phyloP scores from a whole-genome alignment of 2,888 invertebrate genomes.

The Atrina japonica region DNA sequence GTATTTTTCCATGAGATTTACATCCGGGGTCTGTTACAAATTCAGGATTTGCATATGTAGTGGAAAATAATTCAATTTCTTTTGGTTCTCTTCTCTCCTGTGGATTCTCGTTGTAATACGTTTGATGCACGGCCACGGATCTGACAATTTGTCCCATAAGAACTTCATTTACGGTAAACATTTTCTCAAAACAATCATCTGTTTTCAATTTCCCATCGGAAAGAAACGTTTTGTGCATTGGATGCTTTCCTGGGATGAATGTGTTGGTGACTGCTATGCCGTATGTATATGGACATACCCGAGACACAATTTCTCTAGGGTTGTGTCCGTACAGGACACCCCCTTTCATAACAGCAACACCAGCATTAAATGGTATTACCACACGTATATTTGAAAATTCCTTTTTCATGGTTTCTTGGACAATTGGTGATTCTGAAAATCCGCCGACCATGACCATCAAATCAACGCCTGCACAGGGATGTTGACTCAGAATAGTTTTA shows the following conservation, averaged over 20 bases:
- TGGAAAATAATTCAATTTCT: slow-evolving; percentile 25
- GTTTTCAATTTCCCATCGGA: neutral
- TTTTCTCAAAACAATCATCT: slow-evolving; percentile 32
- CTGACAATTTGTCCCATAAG: slow-evolving; percentile 7
- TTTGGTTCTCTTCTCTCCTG: slow-evolving; percentile 18
- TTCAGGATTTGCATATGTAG: slow-evolving; percentile 5
- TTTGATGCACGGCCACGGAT: slow-evolving; percentile 13
- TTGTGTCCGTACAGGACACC: slow-evolving; percentile 25
- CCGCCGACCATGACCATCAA: slow-evolving; percentile 36
- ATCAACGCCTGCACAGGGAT: neutral
- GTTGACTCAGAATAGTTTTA: neutral
- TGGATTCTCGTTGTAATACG: neutral
- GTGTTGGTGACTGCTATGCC: slow-evolving; percentile 17
- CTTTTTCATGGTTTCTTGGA: slow-evolving; percentile 6
- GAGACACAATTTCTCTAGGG: slow-evolving; percentile 1
- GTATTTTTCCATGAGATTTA: slow-evolving; percentile 11
- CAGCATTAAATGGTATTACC: slow-evolving; percentile 11
- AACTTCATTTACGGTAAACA: slow-evolving; percentile 26
- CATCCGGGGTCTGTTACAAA: slow-evolving; percentile 31
- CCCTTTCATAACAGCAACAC: slow-evolving; percentile 27
- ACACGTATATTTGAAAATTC: slow-evolving; percentile 14
- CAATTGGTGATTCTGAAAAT: slow-evolving; percentile 30
- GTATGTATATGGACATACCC: slow-evolving; percentile 24
- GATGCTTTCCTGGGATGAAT: slow-evolving; percentile 6
- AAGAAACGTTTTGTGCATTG: neutral